A percentile compares a stretch with the other conserved stretches of the same genome.
These are phyloP conservation scores for Cairina moschata DNA, from an alignment of 2,113 vertebrate genomes.

Conservation along the genomic window DNA sequence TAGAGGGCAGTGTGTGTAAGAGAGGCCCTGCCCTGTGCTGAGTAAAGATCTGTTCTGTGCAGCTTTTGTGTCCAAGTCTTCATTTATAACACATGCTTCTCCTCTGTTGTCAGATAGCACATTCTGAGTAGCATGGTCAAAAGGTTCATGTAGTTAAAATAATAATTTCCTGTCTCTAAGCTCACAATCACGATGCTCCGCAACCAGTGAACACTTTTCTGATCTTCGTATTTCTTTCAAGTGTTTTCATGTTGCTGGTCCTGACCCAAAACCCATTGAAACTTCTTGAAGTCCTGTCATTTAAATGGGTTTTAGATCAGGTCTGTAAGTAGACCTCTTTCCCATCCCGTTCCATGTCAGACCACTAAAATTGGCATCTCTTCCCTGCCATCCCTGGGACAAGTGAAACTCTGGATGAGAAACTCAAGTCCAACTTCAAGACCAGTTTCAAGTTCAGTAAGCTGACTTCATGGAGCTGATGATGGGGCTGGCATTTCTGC, in stretches of 20 bases:
- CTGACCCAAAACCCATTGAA: conserved; percentile 23
- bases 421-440: not conserved
- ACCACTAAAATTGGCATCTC: conserved; percentile 20
- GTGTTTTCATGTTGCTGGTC: not conserved
- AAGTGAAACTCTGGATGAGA: not conserved
- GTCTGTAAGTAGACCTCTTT: conserved; percentile 44
- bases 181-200: not conserved
- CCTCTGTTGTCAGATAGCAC: conserved; percentile 41
- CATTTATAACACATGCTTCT: conserved; percentile 71
- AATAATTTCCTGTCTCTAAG: not conserved
- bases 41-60: conserved; percentile 76
- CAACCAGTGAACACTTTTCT: not conserved
- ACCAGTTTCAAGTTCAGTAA: not conserved
- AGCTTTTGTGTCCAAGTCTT: conserved; percentile 76
- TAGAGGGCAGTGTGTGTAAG: conserved; percentile 72
- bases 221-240: not conserved
- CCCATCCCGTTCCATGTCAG: conserved; percentile 37
- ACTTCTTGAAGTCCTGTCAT: not conserved
- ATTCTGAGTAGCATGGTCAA: conserved; percentile 42
- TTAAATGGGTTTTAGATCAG: conserved; percentile 33
- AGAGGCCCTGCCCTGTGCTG: conserved; percentile 61
- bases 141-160: not conserved
- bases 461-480: conserved; percentile 19
- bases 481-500: conserved; percentile 39
- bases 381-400: not conserved